Evolutionary conservation across 2,888 invertebrate genomes (phyloP), one percentile per base, ranked within the genome.

Genomic region (Drosophila rellima): DNA sequence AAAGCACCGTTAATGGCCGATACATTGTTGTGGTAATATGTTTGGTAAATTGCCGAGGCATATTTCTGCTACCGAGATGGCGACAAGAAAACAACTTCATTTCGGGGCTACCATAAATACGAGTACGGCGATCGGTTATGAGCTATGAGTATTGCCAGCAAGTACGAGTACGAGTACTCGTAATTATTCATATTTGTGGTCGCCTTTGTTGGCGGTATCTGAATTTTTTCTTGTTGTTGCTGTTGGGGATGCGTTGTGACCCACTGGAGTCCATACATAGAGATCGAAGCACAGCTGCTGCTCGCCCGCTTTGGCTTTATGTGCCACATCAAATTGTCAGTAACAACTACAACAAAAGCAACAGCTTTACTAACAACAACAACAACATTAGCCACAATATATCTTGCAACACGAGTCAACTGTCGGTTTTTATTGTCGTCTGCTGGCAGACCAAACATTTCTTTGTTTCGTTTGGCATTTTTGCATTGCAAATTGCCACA

Each of bases 391-490:
- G 62, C 83, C 60, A 74, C 88, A 83, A 86, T 86, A 86, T 86
- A 88, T 86, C 88, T 86, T 86, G 86, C 86, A 88, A 86, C 86
- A 86, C 88, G 88, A 86, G 86, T 86, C 86, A 86, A 88, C 86
- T 86, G 86, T 86, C 86, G 88, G 80, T 88, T 86, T 86, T 88
- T 88, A 88, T 88, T 86, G 86, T 86, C 86, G 88, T 86, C 86
- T 86, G 84, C 80, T 84, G 80, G 76, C 80, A 80, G 78, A 59
- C 70, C 71, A 70, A 81, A 83, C 84, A 85, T 88, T 86, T 88
- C 86, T 88, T 85, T 87, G 81, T 85, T 83, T 76, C 60, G 65
- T 84, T 79, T 82, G 85, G 79, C 85, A 87, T 87, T 88, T 85
- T 85, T 88, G 85, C 85, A 85, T 86, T 85, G 85, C 86, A 85